A percentile compares a stretch with the other conserved stretches of the same genome.
These are phyloP conservation scores for Melanostoma mellinum DNA, from an alignment of 2,888 invertebrate species.

Conservation along the genomic window DNA sequence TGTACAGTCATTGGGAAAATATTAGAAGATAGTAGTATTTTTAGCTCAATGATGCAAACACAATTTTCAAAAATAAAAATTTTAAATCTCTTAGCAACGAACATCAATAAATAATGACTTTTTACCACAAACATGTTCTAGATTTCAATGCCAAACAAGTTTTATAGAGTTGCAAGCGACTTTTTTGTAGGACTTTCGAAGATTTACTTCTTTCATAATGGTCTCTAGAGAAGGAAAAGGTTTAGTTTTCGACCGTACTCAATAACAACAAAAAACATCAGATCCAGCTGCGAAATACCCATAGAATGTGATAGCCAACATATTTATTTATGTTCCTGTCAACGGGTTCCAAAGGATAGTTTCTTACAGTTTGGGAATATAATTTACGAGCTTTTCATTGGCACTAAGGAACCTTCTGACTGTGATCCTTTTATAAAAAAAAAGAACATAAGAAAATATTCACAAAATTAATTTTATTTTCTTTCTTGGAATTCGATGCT, in stretches of 20 bases:
- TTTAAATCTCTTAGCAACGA: conserved; percentile 32
- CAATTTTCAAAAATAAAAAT: neutral
- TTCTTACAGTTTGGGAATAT: conserved; percentile 29
- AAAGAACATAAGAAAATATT: too few species aligned
- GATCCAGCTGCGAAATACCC: conserved; percentile 52
- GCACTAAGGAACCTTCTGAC: neutral
- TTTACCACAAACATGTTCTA: conserved; percentile 30
- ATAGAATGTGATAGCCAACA: conserved; percentile 51
- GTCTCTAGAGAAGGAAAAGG: conserved; percentile 21
- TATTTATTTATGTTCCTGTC: conserved; percentile 58
- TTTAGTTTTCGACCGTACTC: conserved; percentile 56
- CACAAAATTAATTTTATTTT: too few species aligned
- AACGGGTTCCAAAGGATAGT: conserved; percentile 48
- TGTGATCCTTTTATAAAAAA: neutral
- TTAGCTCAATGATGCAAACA: neutral
- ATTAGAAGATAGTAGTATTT: neutral
- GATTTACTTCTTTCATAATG: conserved; percentile 19
- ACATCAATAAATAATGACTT: conserved; percentile 43
- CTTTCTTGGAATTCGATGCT: too few species aligned
- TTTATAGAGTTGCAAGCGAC: conserved; percentile 31
- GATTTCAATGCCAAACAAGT: conserved; percentile 10
- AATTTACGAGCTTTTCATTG: conserved; percentile 57
- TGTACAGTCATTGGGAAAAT: too few species aligned
- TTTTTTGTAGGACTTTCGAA: conserved; percentile 21
- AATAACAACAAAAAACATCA: conserved; percentile 45